Base-by-base conservation (phyloP, 2,888 invertebrate species). In the Eupelmus urozonus region DNA sequence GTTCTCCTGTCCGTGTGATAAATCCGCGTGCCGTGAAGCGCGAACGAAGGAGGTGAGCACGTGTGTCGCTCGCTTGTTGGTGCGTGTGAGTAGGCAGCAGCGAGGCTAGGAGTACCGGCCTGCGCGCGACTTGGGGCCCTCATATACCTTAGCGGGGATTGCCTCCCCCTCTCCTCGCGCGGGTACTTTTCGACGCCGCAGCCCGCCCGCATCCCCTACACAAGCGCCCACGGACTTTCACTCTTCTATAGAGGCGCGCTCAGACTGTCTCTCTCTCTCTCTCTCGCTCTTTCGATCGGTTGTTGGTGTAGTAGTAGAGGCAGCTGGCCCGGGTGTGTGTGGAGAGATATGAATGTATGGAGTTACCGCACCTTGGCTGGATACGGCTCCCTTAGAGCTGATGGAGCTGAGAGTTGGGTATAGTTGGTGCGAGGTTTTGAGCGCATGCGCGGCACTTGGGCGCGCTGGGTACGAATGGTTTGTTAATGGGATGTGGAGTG, bases 141-240 rank as follows among this genome's bases (percentile, higher is more conserved):
- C 88, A 89, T 89, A 89, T 89, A 89, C 89, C 89, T 89, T 88
- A 88, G 85, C 83, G 82, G 81, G 81, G 81, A 82, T 82, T 84
- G 83, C 83, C 86, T 84, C 85, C 84, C 84, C 81, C 82, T 80
- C 81, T 78, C 78, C 82, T 81, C 83, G 83, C 80, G 81, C 85
- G 18, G 18, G 27, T 34, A 42, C 59, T 40, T 40, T 2, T 23
- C n/a, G 57, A 9, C 16, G n/a, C 57, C 5, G 16, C 29, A 5
- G 40, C 7, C 16, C 5, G 13, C 53, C 78, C 51, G 65, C 69
- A 78, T 78, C 81, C 81, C 82, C 83, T 81, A 81, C 70, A 34
- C 34, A 34, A 34, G 51, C 59, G 62, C 27, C 70, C 34, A n/a
- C 16, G 63, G 49, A 76, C 75, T 79, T 76, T 76, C 79, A 75